Evolutionary conservation across 2,797 vertebrate genomes (phyloP), one percentile per base, ranked within the genome.

Genomic region (Karalla daura): DNA sequence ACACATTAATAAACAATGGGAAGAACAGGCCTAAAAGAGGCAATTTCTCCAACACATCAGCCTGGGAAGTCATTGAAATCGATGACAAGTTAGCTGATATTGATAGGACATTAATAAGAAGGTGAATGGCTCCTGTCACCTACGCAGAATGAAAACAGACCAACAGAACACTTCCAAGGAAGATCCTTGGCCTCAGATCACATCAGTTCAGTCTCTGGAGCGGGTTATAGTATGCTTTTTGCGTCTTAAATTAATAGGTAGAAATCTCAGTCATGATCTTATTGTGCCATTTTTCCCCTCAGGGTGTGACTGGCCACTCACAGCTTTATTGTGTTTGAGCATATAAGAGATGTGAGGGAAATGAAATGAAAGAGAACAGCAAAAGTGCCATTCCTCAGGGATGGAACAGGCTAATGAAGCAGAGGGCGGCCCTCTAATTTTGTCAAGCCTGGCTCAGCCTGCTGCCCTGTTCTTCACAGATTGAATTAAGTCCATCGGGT

Each of bases 301-400:
- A 7, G 4, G 64, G 33, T 23, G 53, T 12, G 20, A 72, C 76
- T 64, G 73, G 58, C 55, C 40, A 13, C 4, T 9, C 43, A 55
- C 68, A 55, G 54, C 74, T 62, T 62, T 23, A 52, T 52, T 63
- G 69, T 44, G 53, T 61, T 63, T 59, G 54, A 59, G 58, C 71
- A 66, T 64, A 74, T 87, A 91, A 80, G 51, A 77, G 76, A 88
- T 90, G n/a, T n/a, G 84, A 84, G 50, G 52, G 59, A 76, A 83
- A 87, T 86, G 11, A 79, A 86, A 90, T 90, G 69, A 86, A 30
- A 30, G 28, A 71, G 69, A 59, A 72, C 45, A 41, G 46, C 46
- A 50, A 72, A 80, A 83, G 81, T 81, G 65, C 62, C 44, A 67
- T 78, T 79, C 72, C 69, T 79, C 33, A 5, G 67, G 76, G 74